Base-by-base conservation (phyloP, 1,140 invertebrate genomes). In the Nasonia longicornis region DNA sequence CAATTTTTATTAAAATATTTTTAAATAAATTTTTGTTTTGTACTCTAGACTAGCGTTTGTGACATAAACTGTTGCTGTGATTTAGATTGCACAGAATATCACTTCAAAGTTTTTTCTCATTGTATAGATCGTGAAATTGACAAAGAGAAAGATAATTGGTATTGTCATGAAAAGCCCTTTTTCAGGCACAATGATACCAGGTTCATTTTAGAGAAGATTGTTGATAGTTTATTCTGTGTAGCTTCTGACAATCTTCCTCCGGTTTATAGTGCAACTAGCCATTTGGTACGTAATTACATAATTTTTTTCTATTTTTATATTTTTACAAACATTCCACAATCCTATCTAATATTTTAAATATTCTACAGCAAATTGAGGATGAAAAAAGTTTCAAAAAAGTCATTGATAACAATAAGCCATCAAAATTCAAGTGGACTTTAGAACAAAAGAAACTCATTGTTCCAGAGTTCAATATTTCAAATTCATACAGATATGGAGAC, bases 41-140 rank as follows among this genome's bases (percentile, higher is more conserved):
- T 84, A 38, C 45, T n/a, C 4, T 8, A 90, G 88, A 67, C 12
- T 85, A 26, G 81, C 72, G 66, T 86, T 80, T 91, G 90, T 76
- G 87, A 91, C 31, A 86, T 90, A 42, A 90, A 91, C 85, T 91
- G 90, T 70, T 91, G 90, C 73, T 91, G 90, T 26, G 90, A 91
- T 38, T 79, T 81, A 20, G 89, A 91, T 80, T 91, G 90, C 71
- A 87, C 80, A 73, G 84, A 88, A n/a, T 87, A 86, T 76, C 86
- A 91, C 29, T 58, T 87, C n/a, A 79, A 83, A 31, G 86, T 83
- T 10, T 91, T 91, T 85, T 89, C 90, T 0, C 48, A 87, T 12
- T 91, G 90, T 81, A 82, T 86, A 74, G 83, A 89, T 82, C 16
- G 84, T 76, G 81, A 87, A 14, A 26, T 58, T 31, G 80, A 85